Base-by-base conservation (phyloP, 2,888 invertebrate species). In the Aquatica leii region DNA sequence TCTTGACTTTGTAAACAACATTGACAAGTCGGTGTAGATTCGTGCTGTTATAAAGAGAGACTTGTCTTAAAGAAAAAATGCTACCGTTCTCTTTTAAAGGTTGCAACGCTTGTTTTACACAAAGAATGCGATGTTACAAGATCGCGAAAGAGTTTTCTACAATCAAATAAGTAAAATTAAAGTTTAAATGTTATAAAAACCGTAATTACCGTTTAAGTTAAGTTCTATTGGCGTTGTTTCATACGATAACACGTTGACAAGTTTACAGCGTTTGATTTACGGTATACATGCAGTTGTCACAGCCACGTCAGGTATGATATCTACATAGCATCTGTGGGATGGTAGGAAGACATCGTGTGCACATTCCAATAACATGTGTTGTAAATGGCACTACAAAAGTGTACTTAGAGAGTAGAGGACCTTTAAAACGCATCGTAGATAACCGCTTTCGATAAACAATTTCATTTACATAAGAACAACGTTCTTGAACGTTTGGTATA, bases 291-390 rank as follows among this genome's bases (percentile, higher is more conserved):
- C 73, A 75, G 77, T 78, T 80, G 77, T 77, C 78, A 75, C 74
- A 76, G 74, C 72, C 70, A 71, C 69, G 71, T 72, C 71, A 72
- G 76, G 77, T 80, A 80, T 79, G 79, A 80, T 80, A 80, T 80
- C 80, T 80, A 76, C 77, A 78, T 80, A 77, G 74, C 77, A 80
- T 80, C 79, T 79, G 77, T 76, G 71, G 74, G 72, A 69, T 72
- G 73, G 67, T 73, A 76, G 76, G 73, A 76, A 77, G 77, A 77
- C 74, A 73, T 77, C 73, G 70, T 69, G 72, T 70, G 74, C 71
- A 75, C 77, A 78, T 79, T 77, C 79, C 74, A 60, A 70, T 71
- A 76, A 76, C 77, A 78, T 77, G 76, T 77, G 78, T 75, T 75
- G 69, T 63, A 69, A 50, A 60, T 40, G 53, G 52, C 58, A 58